Conservation (phyloP, 2,797 vertebrate genomes). For the Selene dorsalis region DNA sequence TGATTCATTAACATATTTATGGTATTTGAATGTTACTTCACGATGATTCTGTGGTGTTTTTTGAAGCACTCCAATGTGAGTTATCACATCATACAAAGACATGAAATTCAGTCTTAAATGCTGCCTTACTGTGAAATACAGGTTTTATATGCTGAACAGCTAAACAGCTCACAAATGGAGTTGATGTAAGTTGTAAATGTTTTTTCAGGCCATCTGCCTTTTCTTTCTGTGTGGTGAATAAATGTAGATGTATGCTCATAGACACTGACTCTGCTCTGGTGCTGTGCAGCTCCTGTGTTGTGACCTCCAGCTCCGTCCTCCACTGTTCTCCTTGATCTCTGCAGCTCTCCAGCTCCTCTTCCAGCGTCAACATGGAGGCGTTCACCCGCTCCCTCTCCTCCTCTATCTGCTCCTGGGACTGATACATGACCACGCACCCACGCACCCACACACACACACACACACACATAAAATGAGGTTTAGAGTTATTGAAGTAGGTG, state of each 20-base stretch:
- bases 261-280: conserved; percentile 88
- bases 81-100: neutral
- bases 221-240: neutral
- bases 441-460: neutral
- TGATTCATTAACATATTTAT: neutral
- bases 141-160: neutral
- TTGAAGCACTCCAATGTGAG: neutral
- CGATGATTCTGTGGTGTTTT: neutral
- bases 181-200: neutral
- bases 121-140: too few species aligned
- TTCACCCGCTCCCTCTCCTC: conserved; percentile 91
- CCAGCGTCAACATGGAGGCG: conserved; percentile 84
- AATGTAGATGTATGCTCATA: neutral
- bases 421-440: neutral
- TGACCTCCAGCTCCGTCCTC: conserved; percentile 87
- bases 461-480: neutral
- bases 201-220: neutral
- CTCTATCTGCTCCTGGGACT: conserved; percentile 91
- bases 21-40: too few species aligned
- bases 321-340: conserved; percentile 86
- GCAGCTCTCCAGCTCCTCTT: conserved; percentile 89
- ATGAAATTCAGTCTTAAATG: neutral
- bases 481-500: neutral
- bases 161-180: neutral
- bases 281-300: conserved; percentile 84